These are phyloP conservation scores for Garra rufa DNA, from an alignment of 2,113 vertebrate species.

Conservation along the genomic window DNA sequence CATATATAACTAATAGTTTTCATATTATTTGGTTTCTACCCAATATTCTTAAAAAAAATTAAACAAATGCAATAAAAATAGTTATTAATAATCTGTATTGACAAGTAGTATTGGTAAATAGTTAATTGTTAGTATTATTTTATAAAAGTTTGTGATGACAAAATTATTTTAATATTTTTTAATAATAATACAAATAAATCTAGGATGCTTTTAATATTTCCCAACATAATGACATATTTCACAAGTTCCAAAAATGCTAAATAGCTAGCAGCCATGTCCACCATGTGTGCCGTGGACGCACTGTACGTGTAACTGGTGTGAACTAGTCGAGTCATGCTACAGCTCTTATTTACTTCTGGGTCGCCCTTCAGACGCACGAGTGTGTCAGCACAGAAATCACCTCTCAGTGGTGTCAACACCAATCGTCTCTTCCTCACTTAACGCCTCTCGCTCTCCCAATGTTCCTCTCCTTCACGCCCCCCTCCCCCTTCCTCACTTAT, in stretches of 20 bases:
- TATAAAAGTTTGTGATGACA: background rate
- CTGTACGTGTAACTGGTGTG: background rate
- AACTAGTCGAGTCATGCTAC: slow-evolving; percentile 22
- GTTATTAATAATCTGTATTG: background rate
- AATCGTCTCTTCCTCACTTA: slow-evolving; percentile 11
- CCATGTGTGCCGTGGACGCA: background rate
- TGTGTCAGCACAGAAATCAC: slow-evolving; percentile 14
- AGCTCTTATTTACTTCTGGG: background rate
- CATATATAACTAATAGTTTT: no score
- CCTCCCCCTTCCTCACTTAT: background rate
- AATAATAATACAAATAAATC: background rate
- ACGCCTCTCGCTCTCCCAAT: slow-evolving; percentile 13
- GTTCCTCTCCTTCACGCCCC: background rate
- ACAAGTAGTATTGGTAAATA: background rate
- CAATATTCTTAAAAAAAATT: no score
- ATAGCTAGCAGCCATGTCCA: background rate
- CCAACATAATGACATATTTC: background rate
- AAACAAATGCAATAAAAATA: no score
- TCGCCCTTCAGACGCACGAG: background rate
- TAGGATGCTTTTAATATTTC: background rate
- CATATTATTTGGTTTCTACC: no score
- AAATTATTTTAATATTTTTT: background rate
- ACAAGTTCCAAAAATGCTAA: background rate
- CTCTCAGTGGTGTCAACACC: background rate
- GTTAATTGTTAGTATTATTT: background rate